Base-by-base conservation (phyloP, 2,113 vertebrate species). In the Romanogobio albipinnatus region DNA sequence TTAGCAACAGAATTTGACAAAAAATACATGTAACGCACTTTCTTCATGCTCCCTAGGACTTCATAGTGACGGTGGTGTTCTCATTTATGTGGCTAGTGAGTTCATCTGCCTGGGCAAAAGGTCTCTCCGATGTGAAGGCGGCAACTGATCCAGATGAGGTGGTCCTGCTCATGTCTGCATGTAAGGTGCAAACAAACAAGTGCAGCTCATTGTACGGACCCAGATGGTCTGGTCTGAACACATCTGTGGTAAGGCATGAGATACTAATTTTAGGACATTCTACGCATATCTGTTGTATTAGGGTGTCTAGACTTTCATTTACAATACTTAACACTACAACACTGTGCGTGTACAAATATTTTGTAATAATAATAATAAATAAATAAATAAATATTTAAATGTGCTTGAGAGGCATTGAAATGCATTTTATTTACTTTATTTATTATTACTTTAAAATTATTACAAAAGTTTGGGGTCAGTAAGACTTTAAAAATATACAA, bases 51-150 rank as follows among this genome's bases (percentile, higher is more conserved):
- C 89, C 87, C 22, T 92, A 99, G 98, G 98, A 99, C 91, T 99
- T 99, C 91, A 93, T 99, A 58, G 95, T 98, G 93, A 99, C 98
- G 0, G 97, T 99, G 86, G 96, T 98, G 83, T 99, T 99, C 93
- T 98, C 98, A 0, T 99, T 99, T 95, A 91, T 99, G 95, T 99
- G 98, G 98, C 92, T 99, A 90, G 97, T 99, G 90, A 93, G 98
- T 81, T 99, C 98, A 3, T 99, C 98, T 13, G 96, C 97, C 79
- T 99, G 98, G 98, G 98, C 98, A 9, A 99, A 99, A 92, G 98
- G 97, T 88, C 93, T 99, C 79, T 98, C 98, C 49, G 98, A 99
- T 87, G 97, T 99, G 47, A 99, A 99, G 90, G 76, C 95, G 29
- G 97, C 97, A 0, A 98, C 97, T 0, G 96, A 99, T 89, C 98